A percentile compares a stretch with the other conserved stretches of the same genome.
Conservation (phyloP, 2,797 vertebrate genomes). For the Neolamprologus multifasciatus region DNA sequence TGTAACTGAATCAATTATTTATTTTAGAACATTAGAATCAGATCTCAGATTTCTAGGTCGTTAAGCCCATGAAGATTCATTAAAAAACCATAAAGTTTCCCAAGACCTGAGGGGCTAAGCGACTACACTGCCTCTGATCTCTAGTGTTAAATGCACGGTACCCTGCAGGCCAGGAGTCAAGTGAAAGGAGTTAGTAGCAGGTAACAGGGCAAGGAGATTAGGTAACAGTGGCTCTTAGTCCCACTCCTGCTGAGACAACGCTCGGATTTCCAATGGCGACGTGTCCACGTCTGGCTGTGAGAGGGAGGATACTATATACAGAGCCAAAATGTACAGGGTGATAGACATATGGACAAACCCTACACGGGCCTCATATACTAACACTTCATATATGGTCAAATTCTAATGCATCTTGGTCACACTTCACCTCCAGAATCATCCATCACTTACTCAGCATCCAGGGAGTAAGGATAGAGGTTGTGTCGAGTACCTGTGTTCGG, state of each 20-base stretch:
- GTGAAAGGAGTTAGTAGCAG: conserved; percentile 34
- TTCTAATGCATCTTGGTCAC: conserved; percentile 43
- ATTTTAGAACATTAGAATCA: conserved; percentile 47
- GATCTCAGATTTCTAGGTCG: conserved; percentile 46
- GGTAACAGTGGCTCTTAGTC: conserved; percentile 38
- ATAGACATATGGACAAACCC: neutral
- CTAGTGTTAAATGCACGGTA: conserved; percentile 25
- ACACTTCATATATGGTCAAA: conserved; percentile 31
- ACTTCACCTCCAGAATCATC: conserved; percentile 52
- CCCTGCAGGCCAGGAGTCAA: conserved; percentile 37
- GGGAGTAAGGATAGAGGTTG: neutral
- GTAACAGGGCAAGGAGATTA: conserved; percentile 49
- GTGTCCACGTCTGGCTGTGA: conserved; percentile 13
- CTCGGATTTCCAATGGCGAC: conserved; percentile 35
- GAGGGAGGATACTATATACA: neutral
- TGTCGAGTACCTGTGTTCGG: neutral
- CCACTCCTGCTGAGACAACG: conserved; percentile 10
- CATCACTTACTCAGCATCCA: conserved; percentile 47
- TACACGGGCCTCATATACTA: neutral
- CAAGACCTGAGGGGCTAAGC: conserved; percentile 13
- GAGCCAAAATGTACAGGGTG: neutral
- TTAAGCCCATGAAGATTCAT: conserved; percentile 60
- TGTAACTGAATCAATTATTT: conserved; percentile 63
- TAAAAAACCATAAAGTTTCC: conserved; percentile 59
- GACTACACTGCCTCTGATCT: conserved; percentile 45